phyloP scores from a whole-genome alignment of 2,797 vertebrate genomes.

The Prunella strophiata region DNA sequence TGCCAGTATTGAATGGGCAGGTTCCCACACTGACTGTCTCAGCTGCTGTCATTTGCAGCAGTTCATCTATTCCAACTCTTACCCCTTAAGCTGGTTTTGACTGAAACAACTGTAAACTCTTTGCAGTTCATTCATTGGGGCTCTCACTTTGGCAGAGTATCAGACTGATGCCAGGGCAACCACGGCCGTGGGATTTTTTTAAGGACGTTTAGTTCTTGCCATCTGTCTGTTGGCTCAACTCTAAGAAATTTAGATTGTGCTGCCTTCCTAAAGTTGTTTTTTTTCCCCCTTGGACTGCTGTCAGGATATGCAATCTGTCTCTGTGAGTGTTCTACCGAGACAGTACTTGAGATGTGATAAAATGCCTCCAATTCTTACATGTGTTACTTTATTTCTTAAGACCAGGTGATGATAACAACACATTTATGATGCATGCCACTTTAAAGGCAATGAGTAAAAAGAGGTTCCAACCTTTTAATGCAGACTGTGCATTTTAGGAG shows the following conservation, averaged over 20 bases:
- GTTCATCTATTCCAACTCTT: not conserved
- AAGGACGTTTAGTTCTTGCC: conserved; percentile 60
- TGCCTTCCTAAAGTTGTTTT: conserved; percentile 55
- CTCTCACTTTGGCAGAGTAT: conserved; percentile 6
- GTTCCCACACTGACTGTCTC: not conserved
- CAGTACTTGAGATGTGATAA: not conserved
- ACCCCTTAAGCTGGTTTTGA: not conserved
- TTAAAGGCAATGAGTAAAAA: not conserved
- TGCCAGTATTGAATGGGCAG: not conserved
- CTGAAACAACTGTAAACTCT: not conserved
- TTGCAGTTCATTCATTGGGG: conserved; percentile 32
- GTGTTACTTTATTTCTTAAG: not conserved
- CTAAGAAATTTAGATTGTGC: conserved; percentile 46
- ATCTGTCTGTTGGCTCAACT: conserved; percentile 70
- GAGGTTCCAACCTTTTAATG: not conserved
- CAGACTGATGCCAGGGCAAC: conserved; percentile 9
- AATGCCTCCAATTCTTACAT: not conserved
- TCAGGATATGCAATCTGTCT: conserved; percentile 66
- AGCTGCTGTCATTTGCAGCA: not conserved
- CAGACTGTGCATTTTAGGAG: not conserved
- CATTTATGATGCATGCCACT: accelerated
- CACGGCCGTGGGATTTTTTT: conserved; percentile 12
- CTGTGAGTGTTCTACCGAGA: conserved; percentile 28
- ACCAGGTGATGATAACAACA: not conserved
- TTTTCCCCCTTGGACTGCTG: conserved; percentile 57